A percentile compares a stretch with the other conserved stretches of the same genome.
phyloP scores from a whole-genome alignment of 1,140 invertebrate species.

The Heliconius congener region DNA sequence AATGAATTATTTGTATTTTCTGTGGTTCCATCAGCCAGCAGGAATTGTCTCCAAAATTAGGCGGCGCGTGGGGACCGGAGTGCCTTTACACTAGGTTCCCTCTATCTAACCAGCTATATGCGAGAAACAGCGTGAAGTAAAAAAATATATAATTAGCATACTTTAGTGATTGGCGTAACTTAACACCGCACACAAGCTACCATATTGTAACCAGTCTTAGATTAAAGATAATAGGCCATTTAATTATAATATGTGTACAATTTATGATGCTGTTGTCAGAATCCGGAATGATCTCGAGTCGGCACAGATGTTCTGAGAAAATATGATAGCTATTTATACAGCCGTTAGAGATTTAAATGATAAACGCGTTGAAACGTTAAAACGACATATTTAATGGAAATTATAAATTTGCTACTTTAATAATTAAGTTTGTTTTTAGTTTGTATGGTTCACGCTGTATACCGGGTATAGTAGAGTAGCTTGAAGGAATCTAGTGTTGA shows the following conservation, averaged over 20 bases:
- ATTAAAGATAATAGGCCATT: background rate
- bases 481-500: background rate
- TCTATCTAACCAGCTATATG: too few species aligned
- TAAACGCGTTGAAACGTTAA: background rate
- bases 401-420: background rate
- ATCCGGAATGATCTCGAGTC: conserved; percentile 12
- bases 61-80: too few species aligned
- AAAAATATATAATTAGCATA: too few species aligned
- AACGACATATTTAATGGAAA: conserved; percentile 7
- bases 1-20: too few species aligned
- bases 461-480: too few species aligned
- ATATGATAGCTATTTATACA: conserved; percentile 11
- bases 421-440: background rate
- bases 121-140: too few species aligned
- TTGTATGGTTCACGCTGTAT: too few species aligned
- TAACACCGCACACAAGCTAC: background rate
- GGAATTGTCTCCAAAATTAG: too few species aligned
- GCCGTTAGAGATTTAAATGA: conserved; percentile 11
- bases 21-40: too few species aligned
- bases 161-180: too few species aligned
- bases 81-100: too few species aligned
- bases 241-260: conserved; percentile 8
- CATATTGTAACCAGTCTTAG: background rate
- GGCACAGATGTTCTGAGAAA: conserved; percentile 12
- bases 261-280: conserved; percentile 4